Conservation (phyloP, 2,888 invertebrate genomes). For the Adineta ricciae region DNA sequence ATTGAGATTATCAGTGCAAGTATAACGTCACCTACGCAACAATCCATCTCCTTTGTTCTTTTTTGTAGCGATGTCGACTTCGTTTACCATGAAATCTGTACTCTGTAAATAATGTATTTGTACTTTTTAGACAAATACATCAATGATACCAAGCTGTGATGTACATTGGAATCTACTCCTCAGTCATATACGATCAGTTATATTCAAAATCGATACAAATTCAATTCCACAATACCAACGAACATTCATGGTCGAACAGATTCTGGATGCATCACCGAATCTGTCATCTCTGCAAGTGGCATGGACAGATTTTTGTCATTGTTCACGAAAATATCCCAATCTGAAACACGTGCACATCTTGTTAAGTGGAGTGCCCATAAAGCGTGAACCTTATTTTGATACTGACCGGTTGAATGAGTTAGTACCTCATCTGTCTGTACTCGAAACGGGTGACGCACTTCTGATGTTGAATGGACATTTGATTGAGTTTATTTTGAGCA, state of each 20-base stretch:
- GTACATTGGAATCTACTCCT: not conserved
- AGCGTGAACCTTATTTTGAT: not conserved
- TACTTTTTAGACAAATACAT: not conserved
- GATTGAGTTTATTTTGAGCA: too few species aligned
- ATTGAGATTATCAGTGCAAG: not conserved
- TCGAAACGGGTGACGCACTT: too few species aligned
- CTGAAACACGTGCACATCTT: not conserved
- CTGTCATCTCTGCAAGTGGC: not conserved
- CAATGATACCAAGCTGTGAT: not conserved
- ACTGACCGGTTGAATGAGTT: not conserved
- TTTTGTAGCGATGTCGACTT: too few species aligned
- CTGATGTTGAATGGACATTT: too few species aligned
- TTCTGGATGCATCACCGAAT: not conserved
- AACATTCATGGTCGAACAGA: not conserved
- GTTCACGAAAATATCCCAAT: not conserved
- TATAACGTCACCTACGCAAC: too few species aligned
- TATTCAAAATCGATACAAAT: not conserved
- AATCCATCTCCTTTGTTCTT: not conserved
- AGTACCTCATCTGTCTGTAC: too few species aligned
- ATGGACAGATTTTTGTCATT: not conserved
- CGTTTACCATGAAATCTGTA: not conserved
- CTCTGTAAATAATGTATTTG: not conserved
- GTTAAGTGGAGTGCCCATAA: not conserved
- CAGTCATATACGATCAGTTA: not conserved
- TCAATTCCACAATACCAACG: not conserved